Evolutionary conservation across 2,797 vertebrate species (phyloP), one percentile per base, ranked within the genome.

Genomic region (Cygnus olor): DNA sequence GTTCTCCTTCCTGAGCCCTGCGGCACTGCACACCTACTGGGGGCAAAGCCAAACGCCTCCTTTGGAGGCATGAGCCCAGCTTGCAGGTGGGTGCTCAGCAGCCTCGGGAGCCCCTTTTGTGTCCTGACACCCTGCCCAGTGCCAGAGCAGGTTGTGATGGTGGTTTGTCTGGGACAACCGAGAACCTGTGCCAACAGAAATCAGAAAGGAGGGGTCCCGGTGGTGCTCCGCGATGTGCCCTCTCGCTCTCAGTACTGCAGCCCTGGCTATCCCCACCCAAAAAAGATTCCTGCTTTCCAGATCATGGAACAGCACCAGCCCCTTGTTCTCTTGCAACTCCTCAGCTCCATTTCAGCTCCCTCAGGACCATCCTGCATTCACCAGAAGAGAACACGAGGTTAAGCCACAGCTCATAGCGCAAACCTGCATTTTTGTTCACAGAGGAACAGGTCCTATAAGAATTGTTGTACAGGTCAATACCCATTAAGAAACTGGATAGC

Each of bases 181-280:
- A 64, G 88, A 94, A n/a, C 38, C 69, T 69, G 25, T 76, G 85
- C 76, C 76, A 63, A 34, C 14, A 82, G 89, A 87, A 92, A 56
- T 44, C 1, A 1, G 64, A 47, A n/a, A 94, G 61, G 56, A 93
- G 61, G 11, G 38, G 47, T 71, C 64, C 56, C 3, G 3, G 79
- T 64, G 85, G 28, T 3, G 51, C 42, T 28, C 54, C 54, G 5
- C 18, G 17, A 34, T 11, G 10, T 12, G 56, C 27, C 72, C 72
- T 19, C 38, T 72, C 28, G 0, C 24, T 36, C 68, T 54, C 82
- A 47, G 28, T 8, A 30, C 32, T 2, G 4, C 78, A 72, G 4
- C 10, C 17, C 40, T 30, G 16, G 28, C 21, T 66, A 10, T 42
- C 49, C 65, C 40, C 53, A 66, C 56, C 27, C 45, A 60, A 21